Percentiles rank a stretch among this genome's conserved stretches.
Conservation (phyloP, 1,140 invertebrate species). For the Coenobita brevimanus region DNA sequence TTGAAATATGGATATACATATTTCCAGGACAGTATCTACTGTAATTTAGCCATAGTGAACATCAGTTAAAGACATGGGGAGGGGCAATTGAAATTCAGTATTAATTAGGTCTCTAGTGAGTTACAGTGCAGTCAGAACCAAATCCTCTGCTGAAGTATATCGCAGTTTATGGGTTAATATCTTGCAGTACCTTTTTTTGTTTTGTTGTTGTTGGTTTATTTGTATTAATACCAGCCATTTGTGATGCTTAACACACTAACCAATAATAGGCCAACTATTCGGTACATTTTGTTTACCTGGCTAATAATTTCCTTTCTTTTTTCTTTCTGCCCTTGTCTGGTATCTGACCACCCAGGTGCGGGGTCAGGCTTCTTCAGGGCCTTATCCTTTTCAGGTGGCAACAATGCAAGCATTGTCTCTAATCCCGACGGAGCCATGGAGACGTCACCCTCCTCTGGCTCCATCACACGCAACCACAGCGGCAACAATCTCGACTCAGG, state of each 20-base stretch:
- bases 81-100: too few species aligned
- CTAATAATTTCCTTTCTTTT: constrained; percentile 48
- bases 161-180: too few species aligned
- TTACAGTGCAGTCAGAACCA: too few species aligned
- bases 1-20: too few species aligned
- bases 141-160: too few species aligned
- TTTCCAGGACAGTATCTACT: too few species aligned
- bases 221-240: constrained; percentile 26
- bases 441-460: constrained; percentile 85
- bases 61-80: too few species aligned
- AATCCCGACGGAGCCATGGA: constrained; percentile 77
- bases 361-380: constrained; percentile 68
- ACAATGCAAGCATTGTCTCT: constrained; percentile 30
- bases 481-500: constrained; percentile 72
- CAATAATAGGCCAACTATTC: constrained; percentile 20
- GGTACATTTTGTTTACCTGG: constrained; percentile 56
- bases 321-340: constrained; percentile 53
- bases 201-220: background rate
- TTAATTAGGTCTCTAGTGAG: too few species aligned
- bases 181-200: background rate
- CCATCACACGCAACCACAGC: constrained; percentile 86
- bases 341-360: constrained; percentile 31
- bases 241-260: constrained; percentile 52
- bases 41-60: too few species aligned
- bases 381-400: constrained; percentile 69